Percentiles rank a stretch among this genome's conserved stretches.
Evolutionary conservation across 2,888 invertebrate genomes (phyloP).

Genomic region (Drosophila mimetica): DNA sequence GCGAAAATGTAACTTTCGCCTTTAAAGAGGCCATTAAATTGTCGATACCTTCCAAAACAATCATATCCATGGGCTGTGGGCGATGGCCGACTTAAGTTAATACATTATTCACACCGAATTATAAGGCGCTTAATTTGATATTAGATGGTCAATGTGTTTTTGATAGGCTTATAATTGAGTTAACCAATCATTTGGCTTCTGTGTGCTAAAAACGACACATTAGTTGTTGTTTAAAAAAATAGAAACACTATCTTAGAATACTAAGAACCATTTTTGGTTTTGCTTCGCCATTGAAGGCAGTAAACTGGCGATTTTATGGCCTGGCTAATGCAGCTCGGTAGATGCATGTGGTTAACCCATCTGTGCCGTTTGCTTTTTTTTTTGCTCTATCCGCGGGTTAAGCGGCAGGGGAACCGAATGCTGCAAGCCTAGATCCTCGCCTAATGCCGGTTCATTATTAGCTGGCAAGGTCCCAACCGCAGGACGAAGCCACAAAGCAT

Average conservation of each 20-base stretch:
- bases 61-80: neutral
- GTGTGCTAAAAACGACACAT: too few relatives aligned
- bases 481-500: constrained; percentile 27
- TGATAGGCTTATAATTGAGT: neutral
- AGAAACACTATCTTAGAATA: too few relatives aligned
- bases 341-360: constrained; percentile 27
- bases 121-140: neutral
- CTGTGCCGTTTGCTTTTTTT: neutral
- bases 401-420: neutral
- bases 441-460: constrained; percentile 49
- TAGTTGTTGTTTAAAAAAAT: neutral
- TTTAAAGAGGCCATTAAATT: constrained; percentile 7
- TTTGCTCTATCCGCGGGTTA: neutral
- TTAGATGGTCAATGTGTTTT: neutral
- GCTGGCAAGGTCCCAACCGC: constrained; percentile 53
- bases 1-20: neutral
- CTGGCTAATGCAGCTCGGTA: constrained; percentile 17
- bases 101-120: constrained; percentile 2
- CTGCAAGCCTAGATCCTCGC: neutral
- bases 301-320: constrained; percentile 20
- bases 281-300: neutral
- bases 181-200: neutral
- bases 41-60: constrained; percentile 2
- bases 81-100: neutral
- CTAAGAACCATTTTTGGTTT: neutral